Evolutionary conservation across 1,140 invertebrate species (phyloP).

Genomic region (Drosophila baimaii): DNA sequence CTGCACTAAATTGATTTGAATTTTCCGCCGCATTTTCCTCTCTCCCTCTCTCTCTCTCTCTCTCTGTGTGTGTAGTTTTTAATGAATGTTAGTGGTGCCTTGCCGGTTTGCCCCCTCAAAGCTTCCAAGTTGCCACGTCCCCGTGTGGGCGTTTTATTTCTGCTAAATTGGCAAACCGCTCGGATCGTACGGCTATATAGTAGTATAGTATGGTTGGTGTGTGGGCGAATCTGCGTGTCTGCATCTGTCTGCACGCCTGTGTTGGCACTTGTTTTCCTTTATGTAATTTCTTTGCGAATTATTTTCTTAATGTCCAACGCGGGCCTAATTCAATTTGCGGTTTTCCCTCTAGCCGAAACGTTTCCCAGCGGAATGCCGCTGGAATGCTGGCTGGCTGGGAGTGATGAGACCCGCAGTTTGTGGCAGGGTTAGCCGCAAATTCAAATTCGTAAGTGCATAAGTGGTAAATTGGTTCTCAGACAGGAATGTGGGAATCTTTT

Average conservation of each 20-base stretch:
- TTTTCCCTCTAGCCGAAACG: slow-evolving; percentile 40
- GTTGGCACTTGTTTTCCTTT: slow-evolving; percentile 77
- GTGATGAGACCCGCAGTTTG: slow-evolving; percentile 26
- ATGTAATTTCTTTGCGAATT: slow-evolving; percentile 80
- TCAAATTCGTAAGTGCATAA: slow-evolving; percentile 57
- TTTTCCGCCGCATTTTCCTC: slow-evolving; percentile 64
- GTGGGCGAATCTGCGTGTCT: slow-evolving; percentile 60
- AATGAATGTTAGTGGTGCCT: slow-evolving; percentile 60
- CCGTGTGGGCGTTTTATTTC: slow-evolving; percentile 79
- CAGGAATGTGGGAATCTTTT: slow-evolving; percentile 30
- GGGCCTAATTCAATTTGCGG: slow-evolving; percentile 76
- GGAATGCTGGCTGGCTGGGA: slow-evolving; percentile 41
- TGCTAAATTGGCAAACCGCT: slow-evolving; percentile 76
- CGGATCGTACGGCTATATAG: slow-evolving; percentile 43
- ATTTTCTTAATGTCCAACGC: slow-evolving; percentile 60
- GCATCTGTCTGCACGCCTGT: slow-evolving; percentile 34
- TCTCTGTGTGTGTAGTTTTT: slow-evolving; percentile 20
- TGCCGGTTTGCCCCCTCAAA: slow-evolving; percentile 77
- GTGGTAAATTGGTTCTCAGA: slow-evolving; percentile 35
- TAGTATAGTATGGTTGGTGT: slow-evolving; percentile 22
- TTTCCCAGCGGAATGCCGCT: slow-evolving; percentile 45
- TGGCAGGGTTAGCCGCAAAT: slow-evolving; percentile 46
- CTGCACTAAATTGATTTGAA: slow-evolving; percentile 77
- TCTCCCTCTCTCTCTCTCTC: slow-evolving; percentile 10
- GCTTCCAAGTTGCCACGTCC: slow-evolving; percentile 33